Conservation (phyloP, 2,888 invertebrate genomes). For the Pilophorus perplexus region DNA sequence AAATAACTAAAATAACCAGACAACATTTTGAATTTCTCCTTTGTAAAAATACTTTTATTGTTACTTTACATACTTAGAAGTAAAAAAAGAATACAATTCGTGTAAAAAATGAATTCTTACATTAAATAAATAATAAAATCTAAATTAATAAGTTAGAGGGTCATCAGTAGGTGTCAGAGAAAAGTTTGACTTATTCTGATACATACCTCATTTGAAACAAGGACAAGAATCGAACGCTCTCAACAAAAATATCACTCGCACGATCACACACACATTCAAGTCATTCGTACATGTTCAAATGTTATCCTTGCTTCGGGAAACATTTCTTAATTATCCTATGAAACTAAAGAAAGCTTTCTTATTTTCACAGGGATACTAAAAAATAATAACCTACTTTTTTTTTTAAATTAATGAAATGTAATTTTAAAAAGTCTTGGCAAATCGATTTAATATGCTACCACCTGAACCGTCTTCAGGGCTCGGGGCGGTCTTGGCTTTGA, state of each 20-base stretch:
- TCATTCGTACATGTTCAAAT: constrained; percentile 43
- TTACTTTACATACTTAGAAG: constrained; percentile 36
- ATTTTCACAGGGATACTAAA: constrained; percentile 35
- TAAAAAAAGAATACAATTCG: constrained; percentile 44
- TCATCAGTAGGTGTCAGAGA: constrained; percentile 32
- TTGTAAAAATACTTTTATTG: constrained; percentile 39
- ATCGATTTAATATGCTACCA: constrained; percentile 16
- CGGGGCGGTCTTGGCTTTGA: constrained; percentile 18
- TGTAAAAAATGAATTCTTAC: constrained; percentile 43
- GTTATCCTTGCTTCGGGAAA: constrained; percentile 46
- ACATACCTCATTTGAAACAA: constrained; percentile 42
- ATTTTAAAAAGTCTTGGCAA: constrained; percentile 37
- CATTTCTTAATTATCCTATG: constrained; percentile 24
- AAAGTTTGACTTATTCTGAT: constrained; percentile 34
- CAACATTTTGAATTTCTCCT: too few species aligned
- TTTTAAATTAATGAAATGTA: constrained; percentile 5
- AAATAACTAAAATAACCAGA: too few species aligned
- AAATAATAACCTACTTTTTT: constrained; percentile 7
- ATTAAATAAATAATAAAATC: constrained; percentile 37
- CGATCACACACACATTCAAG: constrained; percentile 2
- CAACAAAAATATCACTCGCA: background rate
- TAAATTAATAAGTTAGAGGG: constrained; percentile 35
- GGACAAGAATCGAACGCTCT: constrained; percentile 47
- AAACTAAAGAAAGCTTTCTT: constrained; percentile 33
- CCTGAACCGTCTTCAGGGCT: constrained; percentile 23